Evolutionary conservation across 2,797 vertebrate genomes (phyloP), one percentile per base, ranked within the genome.

Genomic region (Apodemus agrarius): DNA sequence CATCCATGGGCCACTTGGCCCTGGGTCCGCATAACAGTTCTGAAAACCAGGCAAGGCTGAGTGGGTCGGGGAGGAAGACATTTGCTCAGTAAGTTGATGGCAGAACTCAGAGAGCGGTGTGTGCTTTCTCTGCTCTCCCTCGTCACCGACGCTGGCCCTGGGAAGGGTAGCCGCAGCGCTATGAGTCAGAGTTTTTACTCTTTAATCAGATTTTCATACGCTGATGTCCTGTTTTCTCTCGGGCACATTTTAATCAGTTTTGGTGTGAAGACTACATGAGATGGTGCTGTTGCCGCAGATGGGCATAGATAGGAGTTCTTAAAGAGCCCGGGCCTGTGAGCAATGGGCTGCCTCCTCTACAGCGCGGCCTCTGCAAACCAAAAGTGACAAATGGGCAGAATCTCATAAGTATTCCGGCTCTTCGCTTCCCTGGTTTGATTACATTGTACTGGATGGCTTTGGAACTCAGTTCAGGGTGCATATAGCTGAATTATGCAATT

Each of bases 401-500:
- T 52, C 96, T 95, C 96, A 74, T 97, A 93, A 95, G 93, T 87
- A 95, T 97, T 97, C 96, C 24, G 10, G 95, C 90, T 94, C 95
- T 91, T 89, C 82, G 65, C 93, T 97, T 89, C 72, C 96, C 87
- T 89, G 34, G 93, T 95, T 96, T 96, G 97, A 98, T 97, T 95
- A 90, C 96, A 97, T 85, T 91, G 97, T 95, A 87, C 97, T 57
- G 95, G 95, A 90, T 94, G 95, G 89, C 97, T 97, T 96, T 92
- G 92, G 93, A 96, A 95, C 90, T 87, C 12, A 3, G 96, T 96
- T 95, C 97, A 97, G 96, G 93, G 95, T 94, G 88, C 95, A 92
- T 61, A 86, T 46, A 97, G 95, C 72, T 95, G 93, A 97, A 95
- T 98, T 97, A 96, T 96, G 95, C 96, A 96, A 95, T 96, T 96